Conservation (phyloP, 2,888 invertebrate species). For the Aradus depressus region DNA sequence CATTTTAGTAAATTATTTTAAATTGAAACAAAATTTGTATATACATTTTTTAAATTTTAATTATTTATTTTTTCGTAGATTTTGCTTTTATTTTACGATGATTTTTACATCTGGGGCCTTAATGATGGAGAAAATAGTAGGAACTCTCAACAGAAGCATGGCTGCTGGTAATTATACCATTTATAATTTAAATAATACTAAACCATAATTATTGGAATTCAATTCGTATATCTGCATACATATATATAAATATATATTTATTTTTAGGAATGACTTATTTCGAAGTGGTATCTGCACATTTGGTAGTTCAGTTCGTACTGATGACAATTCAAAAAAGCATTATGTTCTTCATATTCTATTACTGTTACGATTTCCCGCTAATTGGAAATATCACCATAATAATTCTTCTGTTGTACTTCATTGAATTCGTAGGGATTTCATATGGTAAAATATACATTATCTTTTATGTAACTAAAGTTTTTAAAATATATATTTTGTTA, state of each 20-base stretch:
- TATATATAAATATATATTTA: background rate
- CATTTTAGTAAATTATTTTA: background rate
- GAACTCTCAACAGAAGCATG: constrained; percentile 32
- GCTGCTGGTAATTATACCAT: constrained; percentile 29
- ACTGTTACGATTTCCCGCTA: constrained; percentile 30
- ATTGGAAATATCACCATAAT: constrained; percentile 29
- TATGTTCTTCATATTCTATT: constrained; percentile 31
- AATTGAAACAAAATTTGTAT: background rate
- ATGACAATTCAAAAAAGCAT: constrained; percentile 31
- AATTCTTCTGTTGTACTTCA: constrained; percentile 28
- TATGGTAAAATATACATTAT: constrained; percentile 28
- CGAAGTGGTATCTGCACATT: constrained; percentile 32
- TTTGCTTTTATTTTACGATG: constrained; percentile 33
- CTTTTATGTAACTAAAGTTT: constrained; percentile 3
- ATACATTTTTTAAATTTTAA: background rate
- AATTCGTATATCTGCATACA: background rate
- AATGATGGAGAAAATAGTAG: constrained; percentile 32
- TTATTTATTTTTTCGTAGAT: constrained; percentile 23
- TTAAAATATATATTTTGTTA: background rate
- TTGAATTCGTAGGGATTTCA: constrained; percentile 32
- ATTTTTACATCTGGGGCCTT: constrained; percentile 33
- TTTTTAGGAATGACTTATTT: constrained; percentile 31
- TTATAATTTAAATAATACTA: background rate
- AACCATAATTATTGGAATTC: background rate
- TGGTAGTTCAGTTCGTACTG: constrained; percentile 32